These are phyloP conservation scores for Globodera ellingtonae DNA, from an alignment of 1,140 invertebrate genomes.

Conservation along the genomic window DNA sequence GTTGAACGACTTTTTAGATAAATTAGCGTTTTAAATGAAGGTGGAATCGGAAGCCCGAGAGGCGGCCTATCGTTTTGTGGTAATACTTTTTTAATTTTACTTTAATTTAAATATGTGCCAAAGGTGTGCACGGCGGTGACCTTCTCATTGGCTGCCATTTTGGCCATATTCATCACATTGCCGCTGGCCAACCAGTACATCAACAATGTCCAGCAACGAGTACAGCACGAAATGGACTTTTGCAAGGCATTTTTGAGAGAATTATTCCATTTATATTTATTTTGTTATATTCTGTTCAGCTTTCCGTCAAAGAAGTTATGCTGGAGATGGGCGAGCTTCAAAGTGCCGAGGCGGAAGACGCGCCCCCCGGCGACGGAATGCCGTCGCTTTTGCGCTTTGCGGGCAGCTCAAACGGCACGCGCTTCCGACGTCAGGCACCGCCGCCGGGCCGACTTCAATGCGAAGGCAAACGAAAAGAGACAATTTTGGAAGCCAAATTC, in stretches of 20 bases:
- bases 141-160: constrained; percentile 61
- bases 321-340: constrained; percentile 61
- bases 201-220: constrained; percentile 60
- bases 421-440: constrained; percentile 40
- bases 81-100: not conserved
- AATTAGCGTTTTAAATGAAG: not conserved
- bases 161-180: constrained; percentile 62
- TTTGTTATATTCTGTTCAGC: constrained; percentile 43
- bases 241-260: constrained; percentile 52
- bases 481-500: constrained; percentile 5
- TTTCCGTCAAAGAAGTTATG: constrained; percentile 64
- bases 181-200: constrained; percentile 65
- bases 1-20: not conserved
- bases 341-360: constrained; percentile 6
- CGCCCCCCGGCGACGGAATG: constrained; percentile 1
- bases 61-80: constrained; percentile 58
- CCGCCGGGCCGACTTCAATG: constrained; percentile 35
- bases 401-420: constrained; percentile 31
- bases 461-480: constrained; percentile 34
- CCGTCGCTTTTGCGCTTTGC: constrained; percentile 22
- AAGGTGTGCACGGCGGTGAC: constrained; percentile 52
- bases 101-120: not conserved
- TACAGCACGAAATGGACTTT: constrained; percentile 64
- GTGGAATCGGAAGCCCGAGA: constrained; percentile 40
- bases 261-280: no score